phyloP scores from a whole-genome alignment of 2,113 vertebrate genomes.

The Strigops habroptila region DNA sequence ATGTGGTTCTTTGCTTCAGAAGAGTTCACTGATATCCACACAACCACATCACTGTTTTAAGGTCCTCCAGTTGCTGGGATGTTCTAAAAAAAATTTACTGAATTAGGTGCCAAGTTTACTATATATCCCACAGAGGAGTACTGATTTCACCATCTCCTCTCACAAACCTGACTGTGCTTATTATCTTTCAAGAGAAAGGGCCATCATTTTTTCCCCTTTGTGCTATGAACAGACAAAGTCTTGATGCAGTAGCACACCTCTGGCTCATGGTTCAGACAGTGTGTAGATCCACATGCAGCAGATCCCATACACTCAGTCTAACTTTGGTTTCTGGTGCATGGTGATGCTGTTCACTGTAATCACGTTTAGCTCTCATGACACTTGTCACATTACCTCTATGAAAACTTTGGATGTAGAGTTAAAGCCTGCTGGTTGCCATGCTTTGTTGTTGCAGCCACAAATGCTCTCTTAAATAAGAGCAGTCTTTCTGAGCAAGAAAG shows the following conservation, averaged over 20 bases:
- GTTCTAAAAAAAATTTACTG: not conserved
- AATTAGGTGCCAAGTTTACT: not conserved
- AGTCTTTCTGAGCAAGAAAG: not conserved
- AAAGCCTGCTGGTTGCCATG: not conserved
- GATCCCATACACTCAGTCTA: not conserved
- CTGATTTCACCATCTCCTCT: not conserved
- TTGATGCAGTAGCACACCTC: not conserved
- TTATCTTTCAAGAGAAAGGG: not conserved
- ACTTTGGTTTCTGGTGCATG: not conserved
- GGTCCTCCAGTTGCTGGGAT: not conserved
- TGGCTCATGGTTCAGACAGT: not conserved
- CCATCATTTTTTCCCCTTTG: not conserved
- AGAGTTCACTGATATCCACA: not conserved
- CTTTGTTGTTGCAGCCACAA: not conserved
- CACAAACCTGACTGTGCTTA: not conserved
- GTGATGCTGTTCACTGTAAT: not conserved
- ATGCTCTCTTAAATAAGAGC: not conserved
- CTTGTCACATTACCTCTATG: not conserved
- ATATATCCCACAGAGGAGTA: not conserved
- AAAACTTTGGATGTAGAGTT: not conserved
- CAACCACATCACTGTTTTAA: not conserved
- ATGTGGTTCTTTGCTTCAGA: not conserved
- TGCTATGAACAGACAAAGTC: not conserved
- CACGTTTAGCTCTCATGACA: not conserved
- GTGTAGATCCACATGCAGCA: accelerated